A percentile compares a stretch with the other conserved stretches of the same genome.
Evolutionary conservation across 1,140 invertebrate genomes (phyloP).

Genomic region (Archegozetes longisetosus): DNA sequence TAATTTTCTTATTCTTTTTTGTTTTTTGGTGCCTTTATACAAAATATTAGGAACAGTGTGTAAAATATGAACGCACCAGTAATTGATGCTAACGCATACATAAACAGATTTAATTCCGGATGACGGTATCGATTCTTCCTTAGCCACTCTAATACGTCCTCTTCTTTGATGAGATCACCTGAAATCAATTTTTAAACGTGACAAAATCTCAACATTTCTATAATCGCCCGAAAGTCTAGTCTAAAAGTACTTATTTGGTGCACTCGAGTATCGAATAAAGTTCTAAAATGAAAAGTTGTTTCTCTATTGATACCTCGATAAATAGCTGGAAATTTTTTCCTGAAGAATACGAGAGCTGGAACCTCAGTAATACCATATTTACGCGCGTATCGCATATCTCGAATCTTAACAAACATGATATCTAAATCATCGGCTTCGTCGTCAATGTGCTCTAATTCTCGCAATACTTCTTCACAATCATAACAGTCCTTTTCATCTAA

Average conservation of each 20-base stretch:
- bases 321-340: slow-evolving; percentile 83
- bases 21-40: slow-evolving; percentile 37
- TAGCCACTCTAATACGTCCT: slow-evolving; percentile 80
- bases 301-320: slow-evolving; percentile 50
- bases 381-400: slow-evolving; percentile 69
- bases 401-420: slow-evolving; percentile 88
- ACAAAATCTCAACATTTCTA: not conserved
- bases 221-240: not conserved
- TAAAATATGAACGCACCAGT: slow-evolving; percentile 70
- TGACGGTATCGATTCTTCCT: slow-evolving; percentile 80
- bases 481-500: slow-evolving; percentile 45
- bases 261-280: not conserved
- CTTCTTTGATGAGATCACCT: slow-evolving; percentile 65
- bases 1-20: slow-evolving; percentile 10
- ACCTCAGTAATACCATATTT: slow-evolving; percentile 89
- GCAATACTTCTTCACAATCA: slow-evolving; percentile 58
- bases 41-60: slow-evolving; percentile 74
- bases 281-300: not conserved
- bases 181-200: slow-evolving; percentile 22
- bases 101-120: slow-evolving; percentile 81
- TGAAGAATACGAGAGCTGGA: slow-evolving; percentile 78
- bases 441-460: slow-evolving; percentile 77
- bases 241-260: not conserved
- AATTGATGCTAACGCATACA: slow-evolving; percentile 76
- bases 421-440: slow-evolving; percentile 82